A percentile compares a stretch with the other conserved stretches of the same genome.
These are phyloP conservation scores for Ypsolopha sequella DNA, from an alignment of 2,888 invertebrate species.

Conservation along the genomic window DNA sequence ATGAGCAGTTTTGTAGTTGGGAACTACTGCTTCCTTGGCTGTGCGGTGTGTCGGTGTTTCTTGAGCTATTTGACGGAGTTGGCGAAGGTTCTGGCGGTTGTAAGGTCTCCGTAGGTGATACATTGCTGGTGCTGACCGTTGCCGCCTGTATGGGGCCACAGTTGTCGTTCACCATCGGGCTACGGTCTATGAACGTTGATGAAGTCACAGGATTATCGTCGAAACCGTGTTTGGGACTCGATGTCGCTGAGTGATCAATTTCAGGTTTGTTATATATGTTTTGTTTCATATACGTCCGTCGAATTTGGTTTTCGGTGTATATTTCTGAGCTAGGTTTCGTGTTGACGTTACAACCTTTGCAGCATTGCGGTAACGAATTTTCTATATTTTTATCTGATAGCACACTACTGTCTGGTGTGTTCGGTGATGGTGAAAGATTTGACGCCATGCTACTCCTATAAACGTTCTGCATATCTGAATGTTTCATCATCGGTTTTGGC, in stretches of 20 bases:
- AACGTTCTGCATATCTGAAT: conserved; percentile 31
- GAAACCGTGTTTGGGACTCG: conserved; percentile 66
- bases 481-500: conserved; percentile 28
- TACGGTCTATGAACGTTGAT: conserved; percentile 74
- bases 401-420: conserved; percentile 60
- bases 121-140: conserved; percentile 86
- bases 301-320: conserved; percentile 38
- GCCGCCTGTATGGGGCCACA: conserved; percentile 86
- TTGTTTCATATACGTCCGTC: conserved; percentile 50
- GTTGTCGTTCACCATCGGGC: conserved; percentile 70
- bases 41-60: conserved; percentile 58
- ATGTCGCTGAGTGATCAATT: conserved; percentile 59
- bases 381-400: conserved; percentile 44
- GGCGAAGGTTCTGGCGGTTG: conserved; percentile 72
- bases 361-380: conserved; percentile 44
- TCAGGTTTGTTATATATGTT: conserved; percentile 50
- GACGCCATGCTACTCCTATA: conserved; percentile 43
- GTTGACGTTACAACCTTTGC: conserved; percentile 63
- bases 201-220: conserved; percentile 77
- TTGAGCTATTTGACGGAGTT: conserved; percentile 67
- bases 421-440: conserved; percentile 52
- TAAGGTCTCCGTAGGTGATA: conserved; percentile 74
- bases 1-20: conserved; percentile 45
- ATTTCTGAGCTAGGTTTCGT: conserved; percentile 31
- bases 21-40: conserved; percentile 43